Conservation (phyloP, 2,797 vertebrate species). For the Hyperoplus lanceolatus region DNA sequence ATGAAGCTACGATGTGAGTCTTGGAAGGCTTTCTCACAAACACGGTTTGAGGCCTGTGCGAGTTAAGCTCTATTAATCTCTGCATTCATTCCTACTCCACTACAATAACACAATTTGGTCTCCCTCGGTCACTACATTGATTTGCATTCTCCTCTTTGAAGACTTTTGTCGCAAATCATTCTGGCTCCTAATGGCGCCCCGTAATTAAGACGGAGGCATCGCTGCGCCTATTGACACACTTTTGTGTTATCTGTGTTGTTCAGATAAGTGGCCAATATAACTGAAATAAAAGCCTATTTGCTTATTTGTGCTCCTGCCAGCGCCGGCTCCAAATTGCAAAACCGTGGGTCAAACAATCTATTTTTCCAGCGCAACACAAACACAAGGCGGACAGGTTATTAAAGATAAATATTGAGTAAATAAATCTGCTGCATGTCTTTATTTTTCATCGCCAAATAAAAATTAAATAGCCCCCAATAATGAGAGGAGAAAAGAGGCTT, state of each 20-base stretch:
- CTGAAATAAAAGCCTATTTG: slow-evolving; percentile 45
- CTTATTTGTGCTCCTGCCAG: slow-evolving; percentile 28
- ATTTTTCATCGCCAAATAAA: slow-evolving; percentile 43
- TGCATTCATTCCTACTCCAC: slow-evolving; percentile 26
- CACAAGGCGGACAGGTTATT: slow-evolving; percentile 28
- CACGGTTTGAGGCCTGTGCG: slow-evolving; percentile 45
- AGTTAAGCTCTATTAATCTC: slow-evolving; percentile 54
- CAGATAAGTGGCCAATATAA: slow-evolving; percentile 47
- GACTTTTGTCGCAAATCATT: slow-evolving; percentile 44
- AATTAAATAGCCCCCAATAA: slow-evolving; percentile 39
- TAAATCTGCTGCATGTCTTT: slow-evolving; percentile 35
- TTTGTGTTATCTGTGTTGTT: slow-evolving; percentile 47
- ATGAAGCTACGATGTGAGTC: slow-evolving; percentile 51
- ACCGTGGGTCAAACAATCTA: slow-evolving; percentile 5
- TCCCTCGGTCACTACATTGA: slow-evolving; percentile 37
- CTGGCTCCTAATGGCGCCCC: slow-evolving; percentile 51
- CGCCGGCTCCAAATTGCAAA: slow-evolving; percentile 17
- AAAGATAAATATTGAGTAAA: slow-evolving; percentile 42
- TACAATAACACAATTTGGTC: slow-evolving; percentile 33
- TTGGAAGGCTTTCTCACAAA: slow-evolving; percentile 39
- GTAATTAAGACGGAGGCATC: slow-evolving; percentile 61
- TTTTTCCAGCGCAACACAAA: slow-evolving; percentile 18
- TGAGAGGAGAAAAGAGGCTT: slow-evolving; percentile 30
- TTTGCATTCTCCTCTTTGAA: slow-evolving; percentile 50
- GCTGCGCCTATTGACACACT: slow-evolving; percentile 13